Base-by-base conservation (phyloP, 2,888 invertebrate species). In the Marasmarcha lunaedactyla region DNA sequence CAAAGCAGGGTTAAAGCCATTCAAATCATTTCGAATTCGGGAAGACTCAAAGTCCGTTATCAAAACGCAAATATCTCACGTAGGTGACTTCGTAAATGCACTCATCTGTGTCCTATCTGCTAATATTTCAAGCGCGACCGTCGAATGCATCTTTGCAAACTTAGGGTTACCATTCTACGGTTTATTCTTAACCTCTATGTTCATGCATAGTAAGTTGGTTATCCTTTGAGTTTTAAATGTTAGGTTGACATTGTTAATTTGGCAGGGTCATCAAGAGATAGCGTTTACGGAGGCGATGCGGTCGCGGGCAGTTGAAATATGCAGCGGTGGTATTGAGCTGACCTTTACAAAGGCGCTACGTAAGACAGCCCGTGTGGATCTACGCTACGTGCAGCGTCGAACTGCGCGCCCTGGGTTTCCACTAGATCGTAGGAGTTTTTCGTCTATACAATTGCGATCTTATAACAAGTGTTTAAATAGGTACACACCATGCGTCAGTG, bases 241-340 rank as follows among this genome's bases (percentile, higher is more conserved):
- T 9, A 30, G 30, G 4, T 4, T 30, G 30, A 3, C 20, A 20
- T 20, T n/a, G 6, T 2, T 30, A 30, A 30, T 9, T 30, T 30
- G 11, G 30, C 30, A 30, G 30, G 30, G 30, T 30, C 30, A 30
- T 30, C 34, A 14, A 12, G 65, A 77, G 79, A 78, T 78, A 78
- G 67, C 73, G 69, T 71, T 72, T 73, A 71, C 65, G 67, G 54
- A 71, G 68, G 65, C 55, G 53, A 62, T 66, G 72, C 62, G 77
- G 76, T 67, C 68, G 66, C 71, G 63, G 61, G 51, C 52, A 68
- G 64, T 66, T 77, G 71, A 78, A 79, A 81, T 79, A 79, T 81
- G 81, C 76, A 77, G 71, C 59, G 71, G 66, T 58, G 69, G 74
- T 77, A 77, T 77, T 70, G 77, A 73, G 71, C 58, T 63, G 70